Base-by-base conservation (phyloP, 2,797 vertebrate species). In the Spea hammondii region DNA sequence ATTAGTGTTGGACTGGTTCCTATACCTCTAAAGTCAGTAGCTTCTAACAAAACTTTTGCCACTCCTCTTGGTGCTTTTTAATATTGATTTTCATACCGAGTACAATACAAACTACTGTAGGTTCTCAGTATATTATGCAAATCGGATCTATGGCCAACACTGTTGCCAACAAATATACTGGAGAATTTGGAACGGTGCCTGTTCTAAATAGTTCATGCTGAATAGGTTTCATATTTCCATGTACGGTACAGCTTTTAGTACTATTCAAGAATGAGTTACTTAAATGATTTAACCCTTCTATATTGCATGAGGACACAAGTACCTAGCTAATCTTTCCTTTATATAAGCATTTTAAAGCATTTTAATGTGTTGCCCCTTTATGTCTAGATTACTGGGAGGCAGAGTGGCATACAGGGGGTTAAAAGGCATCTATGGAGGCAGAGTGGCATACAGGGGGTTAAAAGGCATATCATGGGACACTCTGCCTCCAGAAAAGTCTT, bases 1-100 rank as follows among this genome's bases (percentile, higher is more conserved):
- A 85, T 83, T 70, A 79, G 74, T n/a, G 13, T 84, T 88, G 84
- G 85, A 77, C 13, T 83, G 77, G 47, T 71, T 82, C 72, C 87
- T 17, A 3, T 81, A 82, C 75, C 81, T 84, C 79, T 79, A 83
- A 53, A 85, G 79, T 79, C 81, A 79, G 6, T 78, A 68, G 66
- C 0, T 57, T n/a, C 83, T 50, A 32, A 32, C 65, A 57, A n/a
- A 54, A 14, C 45, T 72, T 66, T 65, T 9, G 48, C 12, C 54
- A 45, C 53, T 73, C 8, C 12, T 13, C 32, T 50, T 1, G 11
- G 9, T 17, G 32, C 59, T 32, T 62, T 62, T 32, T 62, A 32
- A 4, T 69, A 5, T n/a, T 13, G 65, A 49, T 49, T 69, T 32
- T 64, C 57, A 50, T 46, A 14, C 9, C 32, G 49, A 10, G 47